Evolutionary conservation across 2,113 vertebrate genomes (phyloP).

Genomic region (Eurypyga helias): DNA sequence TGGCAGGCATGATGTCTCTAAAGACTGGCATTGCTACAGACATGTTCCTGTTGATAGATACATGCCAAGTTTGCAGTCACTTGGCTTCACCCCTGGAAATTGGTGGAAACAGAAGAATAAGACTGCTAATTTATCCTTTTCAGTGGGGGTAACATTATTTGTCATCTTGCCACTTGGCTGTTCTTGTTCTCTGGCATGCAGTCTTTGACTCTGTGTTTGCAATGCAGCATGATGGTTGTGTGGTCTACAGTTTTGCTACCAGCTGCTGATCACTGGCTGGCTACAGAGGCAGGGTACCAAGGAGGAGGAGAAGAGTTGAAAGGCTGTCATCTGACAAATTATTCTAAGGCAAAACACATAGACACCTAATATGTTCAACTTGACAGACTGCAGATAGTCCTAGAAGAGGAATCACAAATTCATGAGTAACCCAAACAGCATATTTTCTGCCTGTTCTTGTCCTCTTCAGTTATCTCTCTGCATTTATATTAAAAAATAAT

Average conservation of each 20-base stretch:
- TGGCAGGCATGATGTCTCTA: neutral
- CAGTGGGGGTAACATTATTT: conserved; percentile 3
- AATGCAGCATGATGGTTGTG: neutral
- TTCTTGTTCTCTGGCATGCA: neutral
- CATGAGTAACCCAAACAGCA: neutral
- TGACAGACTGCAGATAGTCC: neutral
- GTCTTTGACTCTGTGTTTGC: neutral
- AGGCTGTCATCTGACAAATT: neutral
- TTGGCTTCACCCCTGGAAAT: conserved; percentile 46
- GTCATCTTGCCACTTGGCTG: conserved; percentile 42
- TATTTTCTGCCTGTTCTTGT: neutral
- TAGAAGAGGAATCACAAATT: neutral
- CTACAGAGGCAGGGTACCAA: neutral
- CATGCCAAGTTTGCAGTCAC: neutral
- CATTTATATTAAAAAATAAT: neutral
- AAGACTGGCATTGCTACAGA: neutral
- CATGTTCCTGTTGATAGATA: neutral
- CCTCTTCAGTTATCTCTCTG: neutral
- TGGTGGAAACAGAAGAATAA: neutral
- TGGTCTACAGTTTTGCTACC: neutral
- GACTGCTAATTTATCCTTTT: conserved; percentile 53
- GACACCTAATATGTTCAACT: neutral
- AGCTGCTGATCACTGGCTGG: neutral
- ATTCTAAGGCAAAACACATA: neutral
- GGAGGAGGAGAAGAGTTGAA: neutral